Conservation (phyloP, 2,888 invertebrate genomes). For the Cepaea hortensis region DNA sequence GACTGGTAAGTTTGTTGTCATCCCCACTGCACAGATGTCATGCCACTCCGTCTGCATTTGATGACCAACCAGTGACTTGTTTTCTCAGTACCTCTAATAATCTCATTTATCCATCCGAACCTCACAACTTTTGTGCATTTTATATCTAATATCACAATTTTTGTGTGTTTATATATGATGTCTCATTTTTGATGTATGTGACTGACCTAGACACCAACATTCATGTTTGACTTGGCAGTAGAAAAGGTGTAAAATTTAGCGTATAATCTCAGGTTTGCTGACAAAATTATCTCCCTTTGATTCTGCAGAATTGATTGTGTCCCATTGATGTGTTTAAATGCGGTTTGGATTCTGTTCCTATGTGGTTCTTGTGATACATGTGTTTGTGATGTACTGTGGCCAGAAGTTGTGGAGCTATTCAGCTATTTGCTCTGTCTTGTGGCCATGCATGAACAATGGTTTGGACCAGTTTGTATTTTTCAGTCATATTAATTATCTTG, state of each 20-base stretch:
- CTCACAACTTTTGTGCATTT: neutral
- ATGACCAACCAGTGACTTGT: neutral
- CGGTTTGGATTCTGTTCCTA: too few relatives aligned
- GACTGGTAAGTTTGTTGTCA: conserved; percentile 52
- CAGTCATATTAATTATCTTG: too few relatives aligned
- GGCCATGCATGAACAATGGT: too few relatives aligned
- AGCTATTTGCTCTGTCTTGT: too few relatives aligned
- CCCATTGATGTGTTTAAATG: too few relatives aligned
- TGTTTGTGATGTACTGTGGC: too few relatives aligned
- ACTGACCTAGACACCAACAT: neutral
- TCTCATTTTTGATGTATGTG: too few relatives aligned
- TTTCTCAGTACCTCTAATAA: neutral
- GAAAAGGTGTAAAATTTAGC: neutral
- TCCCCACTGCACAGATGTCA: neutral
- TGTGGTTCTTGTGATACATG: too few relatives aligned
- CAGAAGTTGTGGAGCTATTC: too few relatives aligned
- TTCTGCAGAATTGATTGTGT: too few relatives aligned
- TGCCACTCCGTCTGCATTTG: conserved; percentile 3
- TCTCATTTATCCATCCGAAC: conserved; percentile 29
- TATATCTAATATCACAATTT: neutral
- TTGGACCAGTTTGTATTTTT: too few relatives aligned
- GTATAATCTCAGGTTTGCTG: conserved; percentile 1
- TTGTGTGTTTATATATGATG: neutral
- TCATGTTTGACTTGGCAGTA: neutral
- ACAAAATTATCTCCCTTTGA: neutral